These are phyloP conservation scores for Heterotilapia buettikoferi DNA, from an alignment of 2,113 vertebrate species.

Conservation along the genomic window DNA sequence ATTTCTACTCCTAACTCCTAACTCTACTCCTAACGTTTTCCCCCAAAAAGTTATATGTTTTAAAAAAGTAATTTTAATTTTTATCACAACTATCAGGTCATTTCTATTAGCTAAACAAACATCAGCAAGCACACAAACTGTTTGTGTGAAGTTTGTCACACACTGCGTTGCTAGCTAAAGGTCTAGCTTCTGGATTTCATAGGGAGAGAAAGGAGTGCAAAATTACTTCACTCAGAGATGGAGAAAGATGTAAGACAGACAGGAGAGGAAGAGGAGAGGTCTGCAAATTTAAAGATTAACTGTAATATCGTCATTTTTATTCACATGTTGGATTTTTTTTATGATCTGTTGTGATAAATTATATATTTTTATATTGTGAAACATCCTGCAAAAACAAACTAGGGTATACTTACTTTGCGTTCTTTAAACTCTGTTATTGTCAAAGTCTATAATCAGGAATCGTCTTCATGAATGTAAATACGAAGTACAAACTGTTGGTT, in stretches of 20 bases:
- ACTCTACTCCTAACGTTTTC: accelerated
- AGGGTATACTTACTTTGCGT: neutral
- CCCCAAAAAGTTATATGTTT: accelerated
- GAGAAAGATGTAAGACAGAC: neutral
- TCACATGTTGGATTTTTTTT: neutral
- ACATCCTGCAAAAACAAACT: neutral
- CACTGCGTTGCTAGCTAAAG: neutral
- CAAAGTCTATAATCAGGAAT: neutral
- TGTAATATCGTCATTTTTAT: neutral
- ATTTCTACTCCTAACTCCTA: neutral
- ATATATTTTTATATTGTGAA: neutral
- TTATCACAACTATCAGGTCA: accelerated
- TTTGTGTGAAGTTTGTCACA: neutral
- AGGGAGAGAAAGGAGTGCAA: accelerated
- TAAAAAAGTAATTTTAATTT: neutral
- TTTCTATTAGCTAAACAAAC: neutral
- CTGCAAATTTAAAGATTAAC: neutral
- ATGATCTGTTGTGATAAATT: neutral
- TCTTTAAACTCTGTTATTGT: neutral
- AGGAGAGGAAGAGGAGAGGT: neutral
- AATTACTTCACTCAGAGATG: neutral
- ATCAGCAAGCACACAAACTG: neutral
- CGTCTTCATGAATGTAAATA: neutral
- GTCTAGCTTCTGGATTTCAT: neutral
- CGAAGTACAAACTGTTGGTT: neutral